phyloP scores from a whole-genome alignment of 2,888 invertebrate species.

The Drosophila cognata region DNA sequence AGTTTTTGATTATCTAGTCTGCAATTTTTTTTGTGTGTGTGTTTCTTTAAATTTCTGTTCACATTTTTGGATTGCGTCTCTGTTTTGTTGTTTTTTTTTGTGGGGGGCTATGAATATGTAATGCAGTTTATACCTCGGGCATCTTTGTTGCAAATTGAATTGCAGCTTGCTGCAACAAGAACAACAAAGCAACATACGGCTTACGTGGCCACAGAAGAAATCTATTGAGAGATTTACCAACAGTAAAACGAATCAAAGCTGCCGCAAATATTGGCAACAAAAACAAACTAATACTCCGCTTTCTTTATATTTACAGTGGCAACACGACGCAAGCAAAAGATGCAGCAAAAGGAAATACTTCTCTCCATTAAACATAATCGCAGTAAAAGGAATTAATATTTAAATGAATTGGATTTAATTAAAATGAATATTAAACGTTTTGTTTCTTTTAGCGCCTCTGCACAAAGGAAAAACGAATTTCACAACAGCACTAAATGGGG shows the following conservation, averaged over 20 bases:
- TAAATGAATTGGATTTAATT: neutral
- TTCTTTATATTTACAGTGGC: constrained; percentile 34
- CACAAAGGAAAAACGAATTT: constrained; percentile 31
- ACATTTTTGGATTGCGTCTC: constrained; percentile 25
- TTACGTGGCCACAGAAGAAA: constrained; percentile 67
- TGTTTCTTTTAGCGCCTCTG: constrained; percentile 4
- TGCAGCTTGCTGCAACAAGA: constrained; percentile 37
- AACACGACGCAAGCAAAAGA: neutral
- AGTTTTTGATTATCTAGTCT: constrained; percentile 35
- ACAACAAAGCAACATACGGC: constrained; percentile 31
- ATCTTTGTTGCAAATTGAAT: constrained; percentile 75
- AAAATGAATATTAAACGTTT: neutral
- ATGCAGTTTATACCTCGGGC: constrained; percentile 32
- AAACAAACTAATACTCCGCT: neutral
- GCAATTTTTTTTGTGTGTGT: constrained; percentile 13
- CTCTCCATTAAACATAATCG: neutral
- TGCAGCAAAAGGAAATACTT: neutral
- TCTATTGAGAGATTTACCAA: constrained; percentile 54
- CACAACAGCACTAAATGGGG: constrained; percentile 35
- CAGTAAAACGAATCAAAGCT: constrained; percentile 9
- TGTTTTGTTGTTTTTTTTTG: constrained; percentile 25
- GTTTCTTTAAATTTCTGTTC: constrained; percentile 14
- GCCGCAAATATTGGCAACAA: neutral
- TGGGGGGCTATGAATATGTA: constrained; percentile 50
- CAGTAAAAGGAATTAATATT: neutral